phyloP scores from a whole-genome alignment of 2,888 invertebrate genomes.

The Torymus texanus region DNA sequence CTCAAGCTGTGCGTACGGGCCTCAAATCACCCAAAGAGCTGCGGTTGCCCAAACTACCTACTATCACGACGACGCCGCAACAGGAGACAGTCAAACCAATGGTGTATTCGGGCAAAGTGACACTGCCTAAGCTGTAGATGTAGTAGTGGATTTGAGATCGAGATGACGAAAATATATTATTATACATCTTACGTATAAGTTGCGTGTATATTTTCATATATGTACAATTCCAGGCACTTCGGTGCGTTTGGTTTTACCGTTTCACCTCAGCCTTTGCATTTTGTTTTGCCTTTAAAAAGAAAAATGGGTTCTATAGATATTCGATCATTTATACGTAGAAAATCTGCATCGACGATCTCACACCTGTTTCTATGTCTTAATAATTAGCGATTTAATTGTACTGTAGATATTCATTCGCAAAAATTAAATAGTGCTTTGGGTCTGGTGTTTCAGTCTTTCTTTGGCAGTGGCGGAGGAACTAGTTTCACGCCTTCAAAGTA shows the following conservation, averaged over 20 bases:
- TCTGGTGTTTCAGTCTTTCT: constrained; percentile 67
- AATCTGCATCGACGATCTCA: background rate
- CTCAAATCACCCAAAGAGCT: constrained; percentile 46
- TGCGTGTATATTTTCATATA: no score
- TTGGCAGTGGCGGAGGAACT: constrained; percentile 78
- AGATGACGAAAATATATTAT: no score
- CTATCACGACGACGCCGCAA: background rate
- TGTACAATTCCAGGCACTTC: no score
- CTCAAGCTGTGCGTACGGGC: constrained; percentile 66
- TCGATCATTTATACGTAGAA: background rate
- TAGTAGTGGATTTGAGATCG: background rate
- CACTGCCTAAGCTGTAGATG: constrained; percentile 28
- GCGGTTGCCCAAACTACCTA: constrained; percentile 6
- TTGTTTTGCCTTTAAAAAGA: no score
- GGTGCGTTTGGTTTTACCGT: no score
- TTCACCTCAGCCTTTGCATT: no score
- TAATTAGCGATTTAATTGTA: constrained; percentile 15
- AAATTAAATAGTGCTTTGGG: constrained; percentile 28
- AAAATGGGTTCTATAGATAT: no score
- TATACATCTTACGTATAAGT: no score
- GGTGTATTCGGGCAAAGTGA: constrained; percentile 4
- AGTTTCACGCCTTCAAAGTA: constrained; percentile 87
- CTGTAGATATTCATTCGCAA: background rate
- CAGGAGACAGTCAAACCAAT: background rate
- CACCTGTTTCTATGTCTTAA: constrained; percentile 1